Evolutionary conservation across 2,113 vertebrate species (phyloP).

Genomic region (Petromus typicus): DNA sequence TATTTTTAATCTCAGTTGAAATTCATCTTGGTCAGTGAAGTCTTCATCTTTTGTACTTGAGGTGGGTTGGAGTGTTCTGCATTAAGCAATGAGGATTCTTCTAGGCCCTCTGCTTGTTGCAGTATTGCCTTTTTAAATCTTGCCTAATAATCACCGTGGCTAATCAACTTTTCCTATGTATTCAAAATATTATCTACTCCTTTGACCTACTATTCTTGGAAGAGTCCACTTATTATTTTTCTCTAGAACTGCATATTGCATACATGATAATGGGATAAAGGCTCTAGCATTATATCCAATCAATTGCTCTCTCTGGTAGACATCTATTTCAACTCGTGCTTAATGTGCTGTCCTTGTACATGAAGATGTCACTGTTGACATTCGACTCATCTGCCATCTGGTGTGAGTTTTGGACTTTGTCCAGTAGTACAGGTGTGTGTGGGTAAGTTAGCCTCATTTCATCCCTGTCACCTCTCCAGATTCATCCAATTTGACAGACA

Average conservation of each 20-base stretch:
- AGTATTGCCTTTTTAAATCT: constrained; percentile 74
- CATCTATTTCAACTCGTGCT: not conserved
- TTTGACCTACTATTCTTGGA: constrained; percentile 62
- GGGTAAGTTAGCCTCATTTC: not conserved
- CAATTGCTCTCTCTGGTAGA: constrained; percentile 25
- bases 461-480: not conserved
- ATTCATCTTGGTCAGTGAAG: constrained; percentile 73
- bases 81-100: constrained; percentile 66
- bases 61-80: constrained; percentile 77
- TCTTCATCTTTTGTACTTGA: constrained; percentile 72
- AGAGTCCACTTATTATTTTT: constrained; percentile 50
- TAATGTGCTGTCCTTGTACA: constrained; percentile 25
- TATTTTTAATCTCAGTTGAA: constrained; percentile 82
- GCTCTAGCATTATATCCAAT: not conserved
- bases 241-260: constrained; percentile 62
- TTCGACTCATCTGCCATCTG: not conserved
- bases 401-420: constrained; percentile 14
- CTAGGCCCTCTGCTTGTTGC: constrained; percentile 61
- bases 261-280: constrained; percentile 48
- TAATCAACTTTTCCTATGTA: constrained; percentile 82
- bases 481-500: not conserved
- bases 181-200: constrained; percentile 74
- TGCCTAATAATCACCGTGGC: constrained; percentile 76
- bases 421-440: not conserved
- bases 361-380: constrained; percentile 35